phyloP scores from a whole-genome alignment of 2,888 invertebrate genomes.

The Tryphoninae sp. region DNA sequence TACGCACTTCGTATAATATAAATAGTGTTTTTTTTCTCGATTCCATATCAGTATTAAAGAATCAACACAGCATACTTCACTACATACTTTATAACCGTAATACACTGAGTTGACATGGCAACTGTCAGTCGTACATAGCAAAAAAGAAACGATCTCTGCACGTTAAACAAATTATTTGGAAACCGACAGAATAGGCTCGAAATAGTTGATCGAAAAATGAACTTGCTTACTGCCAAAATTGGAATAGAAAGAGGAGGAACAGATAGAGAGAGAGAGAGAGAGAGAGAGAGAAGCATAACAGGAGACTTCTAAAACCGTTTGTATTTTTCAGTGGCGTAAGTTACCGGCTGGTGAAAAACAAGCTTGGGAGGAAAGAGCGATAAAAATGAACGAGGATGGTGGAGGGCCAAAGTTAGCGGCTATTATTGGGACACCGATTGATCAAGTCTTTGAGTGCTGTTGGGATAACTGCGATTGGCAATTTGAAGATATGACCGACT shows the following conservation, averaged over 20 bases:
- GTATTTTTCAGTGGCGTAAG: conserved; percentile 92
- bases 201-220: neutral
- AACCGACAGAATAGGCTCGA: neutral
- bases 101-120: neutral
- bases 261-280: too few relatives aligned
- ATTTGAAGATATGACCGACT: conserved; percentile 94
- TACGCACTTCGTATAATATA: neutral
- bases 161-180: neutral
- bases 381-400: conserved; percentile 93
- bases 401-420: conserved; percentile 83
- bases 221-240: conserved; percentile 11
- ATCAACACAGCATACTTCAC: neutral
- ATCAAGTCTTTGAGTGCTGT: conserved; percentile 90
- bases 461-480: conserved; percentile 97
- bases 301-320: neutral
- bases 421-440: conserved; percentile 74
- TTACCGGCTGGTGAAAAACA: conserved; percentile 94
- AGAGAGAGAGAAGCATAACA: neutral
- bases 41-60: conserved; percentile 7
- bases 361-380: conserved; percentile 96
- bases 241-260: neutral
- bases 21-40: conserved; percentile 38
- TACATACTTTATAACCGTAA: neutral
- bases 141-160: neutral
- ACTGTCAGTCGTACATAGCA: neutral